Percentiles rank a stretch among this genome's conserved stretches.
Conservation (phyloP, 2,888 invertebrate genomes). For the Urechis unicinctus region DNA sequence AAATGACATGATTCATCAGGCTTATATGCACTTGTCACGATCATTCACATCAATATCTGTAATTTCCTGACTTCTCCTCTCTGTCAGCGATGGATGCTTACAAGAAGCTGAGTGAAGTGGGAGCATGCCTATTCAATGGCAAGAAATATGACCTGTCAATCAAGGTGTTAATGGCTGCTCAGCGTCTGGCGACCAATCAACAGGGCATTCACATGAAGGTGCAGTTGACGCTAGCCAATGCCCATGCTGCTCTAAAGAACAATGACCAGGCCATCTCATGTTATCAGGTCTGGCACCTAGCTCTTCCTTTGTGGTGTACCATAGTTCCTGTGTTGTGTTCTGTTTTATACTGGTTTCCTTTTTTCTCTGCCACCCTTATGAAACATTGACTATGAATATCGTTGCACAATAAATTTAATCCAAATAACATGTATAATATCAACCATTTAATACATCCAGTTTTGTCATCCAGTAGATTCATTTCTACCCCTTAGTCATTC, state of each 20-base stretch:
- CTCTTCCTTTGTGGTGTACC: too few species aligned
- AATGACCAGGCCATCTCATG: conserved; percentile 34
- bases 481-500: too few species aligned
- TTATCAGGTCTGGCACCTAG: conserved; percentile 19
- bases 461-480: too few species aligned
- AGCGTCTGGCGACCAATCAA: conserved; percentile 42
- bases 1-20: too few species aligned
- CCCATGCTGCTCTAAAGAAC: conserved; percentile 29
- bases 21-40: background rate
- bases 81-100: conserved; percentile 41
- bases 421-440: too few species aligned
- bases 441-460: too few species aligned
- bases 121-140: conserved; percentile 34
- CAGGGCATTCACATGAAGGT: conserved; percentile 42
- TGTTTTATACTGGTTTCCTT: too few species aligned
- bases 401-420: too few species aligned
- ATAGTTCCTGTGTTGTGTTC: too few species aligned
- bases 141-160: conserved; percentile 32
- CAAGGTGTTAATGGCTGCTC: conserved; percentile 35
- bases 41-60: background rate
- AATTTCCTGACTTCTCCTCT: background rate
- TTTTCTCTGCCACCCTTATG: too few species aligned
- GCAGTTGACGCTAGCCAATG: conserved; percentile 38
- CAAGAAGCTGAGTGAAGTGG: conserved; percentile 43
- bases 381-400: too few species aligned